phyloP scores from a whole-genome alignment of 2,113 vertebrate genomes.

The Catharus fuscescens region DNA sequence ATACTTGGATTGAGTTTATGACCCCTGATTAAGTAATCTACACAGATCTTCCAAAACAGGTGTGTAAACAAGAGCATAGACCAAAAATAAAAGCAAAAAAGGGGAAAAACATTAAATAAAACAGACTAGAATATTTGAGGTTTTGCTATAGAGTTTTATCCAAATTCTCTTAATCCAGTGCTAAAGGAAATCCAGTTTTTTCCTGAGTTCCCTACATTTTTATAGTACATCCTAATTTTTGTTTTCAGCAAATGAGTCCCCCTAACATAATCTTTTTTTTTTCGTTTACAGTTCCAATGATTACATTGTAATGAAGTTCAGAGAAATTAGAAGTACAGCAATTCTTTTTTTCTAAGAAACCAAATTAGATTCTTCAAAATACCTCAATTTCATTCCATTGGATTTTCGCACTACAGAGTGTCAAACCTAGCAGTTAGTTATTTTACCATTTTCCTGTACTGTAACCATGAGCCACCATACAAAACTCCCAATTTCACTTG shows the following conservation, averaged over 20 bases:
- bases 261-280: background rate
- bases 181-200: background rate
- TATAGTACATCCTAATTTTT: background rate
- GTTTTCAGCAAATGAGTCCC: background rate
- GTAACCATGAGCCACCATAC: background rate
- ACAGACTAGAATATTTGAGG: background rate
- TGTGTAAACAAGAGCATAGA: fast-evolving
- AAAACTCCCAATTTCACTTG: background rate
- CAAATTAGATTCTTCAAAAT: background rate
- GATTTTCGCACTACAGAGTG: background rate
- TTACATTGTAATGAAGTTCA: background rate
- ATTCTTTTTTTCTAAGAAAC: background rate
- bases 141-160: background rate
- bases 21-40: background rate
- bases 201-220: background rate
- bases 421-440: background rate
- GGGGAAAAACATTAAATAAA: background rate
- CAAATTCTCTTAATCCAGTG: background rate
- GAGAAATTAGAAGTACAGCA: background rate
- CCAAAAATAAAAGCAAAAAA: too few species aligned
- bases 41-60: background rate
- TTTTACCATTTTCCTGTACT: background rate
- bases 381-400: background rate
- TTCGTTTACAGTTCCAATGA: background rate
- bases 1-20: background rate